phyloP scores from a whole-genome alignment of 1,140 invertebrate species.

The Monomorium pharaonis region DNA sequence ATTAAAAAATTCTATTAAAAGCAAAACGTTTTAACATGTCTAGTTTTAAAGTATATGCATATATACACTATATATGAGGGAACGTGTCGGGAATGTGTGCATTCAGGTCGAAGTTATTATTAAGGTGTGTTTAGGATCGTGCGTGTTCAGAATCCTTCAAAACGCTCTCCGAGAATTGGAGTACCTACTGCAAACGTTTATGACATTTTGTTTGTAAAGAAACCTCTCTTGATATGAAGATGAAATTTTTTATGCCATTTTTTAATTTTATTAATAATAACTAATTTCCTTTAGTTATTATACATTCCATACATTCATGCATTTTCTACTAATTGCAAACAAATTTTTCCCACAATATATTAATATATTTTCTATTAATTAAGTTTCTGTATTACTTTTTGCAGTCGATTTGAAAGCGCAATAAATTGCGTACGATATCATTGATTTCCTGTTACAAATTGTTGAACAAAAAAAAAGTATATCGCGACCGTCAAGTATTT shows the following conservation, averaged over 20 bases:
- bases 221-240: not conserved
- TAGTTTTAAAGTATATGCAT: not conserved
- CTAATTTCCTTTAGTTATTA: not conserved
- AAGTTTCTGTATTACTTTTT: too few species aligned
- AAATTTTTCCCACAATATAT: too few species aligned
- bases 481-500: not conserved
- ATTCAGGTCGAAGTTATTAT: slow-evolving; percentile 35
- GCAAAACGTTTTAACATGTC: not conserved
- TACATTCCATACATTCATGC: not conserved
- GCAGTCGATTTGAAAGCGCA: not conserved
- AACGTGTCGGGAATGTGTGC: not conserved
- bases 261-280: not conserved
- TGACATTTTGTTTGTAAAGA: not conserved
- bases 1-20: not conserved
- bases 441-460: not conserved
- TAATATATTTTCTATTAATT: too few species aligned
- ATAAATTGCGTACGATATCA: not conserved
- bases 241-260: not conserved
- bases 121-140: not conserved
- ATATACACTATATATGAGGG: not conserved
- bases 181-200: not conserved
- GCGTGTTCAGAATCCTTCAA: slow-evolving; percentile 6
- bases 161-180: not conserved
- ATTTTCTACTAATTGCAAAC: not conserved
- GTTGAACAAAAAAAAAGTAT: too few species aligned